Evolutionary conservation across 1,140 invertebrate species (phyloP).

Genomic region (Penaeus indicus): DNA sequence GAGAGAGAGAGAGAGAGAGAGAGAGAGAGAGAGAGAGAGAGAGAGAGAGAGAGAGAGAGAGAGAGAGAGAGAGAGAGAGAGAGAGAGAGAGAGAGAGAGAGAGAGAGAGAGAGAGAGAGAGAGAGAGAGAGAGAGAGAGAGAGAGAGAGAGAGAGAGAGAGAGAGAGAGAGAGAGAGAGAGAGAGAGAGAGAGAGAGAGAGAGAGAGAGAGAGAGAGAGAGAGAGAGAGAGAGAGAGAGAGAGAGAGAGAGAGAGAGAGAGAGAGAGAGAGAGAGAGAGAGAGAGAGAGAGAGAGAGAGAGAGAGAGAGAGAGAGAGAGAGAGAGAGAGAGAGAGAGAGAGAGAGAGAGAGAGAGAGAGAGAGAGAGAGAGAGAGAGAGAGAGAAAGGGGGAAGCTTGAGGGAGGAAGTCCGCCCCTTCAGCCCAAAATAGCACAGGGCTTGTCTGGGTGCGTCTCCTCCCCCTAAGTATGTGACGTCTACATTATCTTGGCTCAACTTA

Average conservation of each 20-base stretch:
- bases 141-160: not conserved
- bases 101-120: not conserved
- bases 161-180: constrained; percentile 35
- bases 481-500: too few relatives aligned
- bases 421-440: too few relatives aligned
- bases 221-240: not conserved
- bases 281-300: not conserved
- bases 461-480: too few relatives aligned
- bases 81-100: too few relatives aligned
- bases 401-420: not conserved
- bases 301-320: not conserved
- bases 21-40: too few relatives aligned
- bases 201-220: constrained; percentile 28
- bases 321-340: constrained; percentile 19
- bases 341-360: constrained; percentile 38
- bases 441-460: too few relatives aligned
- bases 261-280: constrained; percentile 7
- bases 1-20: too few relatives aligned
- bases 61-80: too few relatives aligned
- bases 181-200: constrained; percentile 10
- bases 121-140: not conserved
- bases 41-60: too few relatives aligned
- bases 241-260: too few relatives aligned
- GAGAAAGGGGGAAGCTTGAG: not conserved
- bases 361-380: not conserved